Evolutionary conservation across 1,140 invertebrate genomes (phyloP).

Genomic region (Drosophila pruinosa): DNA sequence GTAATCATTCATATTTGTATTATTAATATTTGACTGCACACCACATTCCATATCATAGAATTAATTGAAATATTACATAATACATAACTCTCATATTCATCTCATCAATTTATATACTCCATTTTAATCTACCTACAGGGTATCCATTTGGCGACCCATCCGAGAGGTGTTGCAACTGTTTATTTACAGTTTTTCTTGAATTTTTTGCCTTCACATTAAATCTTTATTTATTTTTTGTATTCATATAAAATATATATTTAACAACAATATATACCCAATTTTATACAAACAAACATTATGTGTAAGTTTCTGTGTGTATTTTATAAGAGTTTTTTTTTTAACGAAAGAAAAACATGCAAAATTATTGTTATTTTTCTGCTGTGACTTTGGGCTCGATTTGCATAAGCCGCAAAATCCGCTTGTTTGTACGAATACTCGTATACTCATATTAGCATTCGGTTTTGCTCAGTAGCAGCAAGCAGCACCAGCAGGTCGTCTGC

Average conservation of each 20-base stretch:
- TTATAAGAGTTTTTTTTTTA: not conserved
- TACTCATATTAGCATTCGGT: constrained; percentile 63
- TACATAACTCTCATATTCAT: too few relatives aligned
- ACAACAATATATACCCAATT: constrained; percentile 9
- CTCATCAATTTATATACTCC: too few relatives aligned
- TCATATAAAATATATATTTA: constrained; percentile 15
- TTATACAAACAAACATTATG: constrained; percentile 8
- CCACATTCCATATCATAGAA: too few relatives aligned
- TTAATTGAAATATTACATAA: too few relatives aligned
- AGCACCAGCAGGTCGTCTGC: not conserved
- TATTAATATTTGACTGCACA: too few relatives aligned
- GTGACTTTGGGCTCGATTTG: constrained; percentile 57
- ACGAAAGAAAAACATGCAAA: constrained; percentile 18
- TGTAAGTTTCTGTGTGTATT: not conserved
- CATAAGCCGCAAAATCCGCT: constrained; percentile 80
- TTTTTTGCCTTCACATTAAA: constrained; percentile 44
- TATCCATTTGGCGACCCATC: not conserved
- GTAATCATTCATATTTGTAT: too few relatives aligned
- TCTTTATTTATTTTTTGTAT: constrained; percentile 57
- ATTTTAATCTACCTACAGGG: not conserved
- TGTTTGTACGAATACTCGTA: constrained; percentile 47
- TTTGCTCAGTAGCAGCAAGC: constrained; percentile 1
- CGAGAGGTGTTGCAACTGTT: not conserved
- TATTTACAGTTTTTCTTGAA: constrained; percentile 25
- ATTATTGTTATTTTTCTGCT: constrained; percentile 57